phyloP scores from a whole-genome alignment of 2,797 vertebrate genomes.

The Lithobates sylvaticus region DNA sequence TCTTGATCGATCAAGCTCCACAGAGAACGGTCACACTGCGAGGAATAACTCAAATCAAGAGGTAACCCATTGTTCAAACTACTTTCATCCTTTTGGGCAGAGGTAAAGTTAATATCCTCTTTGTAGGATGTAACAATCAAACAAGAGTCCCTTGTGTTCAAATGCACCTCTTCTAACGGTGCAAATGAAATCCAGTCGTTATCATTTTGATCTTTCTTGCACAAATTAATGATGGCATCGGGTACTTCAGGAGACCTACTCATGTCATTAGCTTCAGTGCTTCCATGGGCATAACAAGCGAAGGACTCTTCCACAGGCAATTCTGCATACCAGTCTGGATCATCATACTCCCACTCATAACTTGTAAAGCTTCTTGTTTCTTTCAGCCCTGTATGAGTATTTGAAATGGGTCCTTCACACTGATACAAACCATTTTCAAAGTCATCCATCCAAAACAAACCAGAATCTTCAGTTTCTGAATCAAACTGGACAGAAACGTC shows the following conservation, averaged over 20 bases:
- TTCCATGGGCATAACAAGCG: conserved; percentile 70
- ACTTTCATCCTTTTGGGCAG: conserved; percentile 69
- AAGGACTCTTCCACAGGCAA: conserved; percentile 63
- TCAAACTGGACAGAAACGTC: conserved; percentile 56
- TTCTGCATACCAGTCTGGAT: conserved; percentile 64
- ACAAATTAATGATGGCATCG: conserved; percentile 85
- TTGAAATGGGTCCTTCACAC: background rate
- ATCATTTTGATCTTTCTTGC: conserved; percentile 81
- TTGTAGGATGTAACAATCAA: conserved; percentile 78
- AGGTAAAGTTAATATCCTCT: conserved; percentile 72
- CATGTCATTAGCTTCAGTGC: conserved; percentile 63
- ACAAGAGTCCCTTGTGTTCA: conserved; percentile 75
- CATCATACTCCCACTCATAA: conserved; percentile 73
- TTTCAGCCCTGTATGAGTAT: conserved; percentile 65
- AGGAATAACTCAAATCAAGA: conserved; percentile 78
- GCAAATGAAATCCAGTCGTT: conserved; percentile 78
- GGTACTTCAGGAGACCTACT: conserved; percentile 73
- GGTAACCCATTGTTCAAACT: conserved; percentile 75
- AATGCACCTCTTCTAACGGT: conserved; percentile 77
- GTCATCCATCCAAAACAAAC: conserved; percentile 53
- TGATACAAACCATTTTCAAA: conserved; percentile 30
- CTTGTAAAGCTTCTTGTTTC: conserved; percentile 66
- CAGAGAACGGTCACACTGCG: conserved; percentile 69
- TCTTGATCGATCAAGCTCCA: conserved; percentile 72
- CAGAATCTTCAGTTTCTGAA: conserved; percentile 42